Percentiles rank a stretch among this genome's conserved stretches.
These are phyloP conservation scores for Eupithecia inturbata DNA, from an alignment of 2,888 invertebrate genomes.

Conservation along the genomic window DNA sequence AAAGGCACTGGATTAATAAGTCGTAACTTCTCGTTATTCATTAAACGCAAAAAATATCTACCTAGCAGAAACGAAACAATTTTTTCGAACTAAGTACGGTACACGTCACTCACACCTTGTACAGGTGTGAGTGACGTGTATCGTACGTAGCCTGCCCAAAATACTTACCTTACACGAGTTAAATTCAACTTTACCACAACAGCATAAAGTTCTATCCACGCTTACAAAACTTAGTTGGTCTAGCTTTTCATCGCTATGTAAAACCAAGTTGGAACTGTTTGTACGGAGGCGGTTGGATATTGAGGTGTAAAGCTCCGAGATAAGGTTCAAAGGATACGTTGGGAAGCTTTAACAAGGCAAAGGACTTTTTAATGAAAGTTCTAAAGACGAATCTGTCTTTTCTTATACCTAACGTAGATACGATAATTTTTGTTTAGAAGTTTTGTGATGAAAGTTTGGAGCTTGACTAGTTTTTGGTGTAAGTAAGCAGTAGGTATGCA, in stretches of 20 bases:
- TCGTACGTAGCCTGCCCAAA: neutral
- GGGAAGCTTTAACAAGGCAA: conserved; percentile 24
- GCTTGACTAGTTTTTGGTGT: neutral
- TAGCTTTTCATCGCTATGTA: conserved; percentile 35
- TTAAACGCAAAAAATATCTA: no score
- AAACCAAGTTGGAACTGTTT: conserved; percentile 10
- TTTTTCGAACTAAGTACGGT: neutral
- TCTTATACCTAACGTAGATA: conserved; percentile 27
- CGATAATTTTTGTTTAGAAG: conserved; percentile 18
- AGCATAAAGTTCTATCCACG: neutral
- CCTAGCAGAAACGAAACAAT: neutral
- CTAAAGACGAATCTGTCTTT: conserved; percentile 27
- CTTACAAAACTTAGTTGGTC: neutral
- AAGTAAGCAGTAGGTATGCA: no score
- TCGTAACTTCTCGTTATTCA: no score
- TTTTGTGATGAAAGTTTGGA: conserved; percentile 14
- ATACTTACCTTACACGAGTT: neutral
- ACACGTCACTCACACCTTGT: no score
- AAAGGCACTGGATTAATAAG: no score
- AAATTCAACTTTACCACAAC: conserved; percentile 26
- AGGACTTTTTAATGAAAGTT: conserved; percentile 38
- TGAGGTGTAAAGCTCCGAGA: neutral
- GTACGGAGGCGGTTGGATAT: neutral
- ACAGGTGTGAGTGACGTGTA: no score
- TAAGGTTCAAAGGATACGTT: conserved; percentile 22